phyloP scores from a whole-genome alignment of 1,140 invertebrate species.

The Drosophila melanica region DNA sequence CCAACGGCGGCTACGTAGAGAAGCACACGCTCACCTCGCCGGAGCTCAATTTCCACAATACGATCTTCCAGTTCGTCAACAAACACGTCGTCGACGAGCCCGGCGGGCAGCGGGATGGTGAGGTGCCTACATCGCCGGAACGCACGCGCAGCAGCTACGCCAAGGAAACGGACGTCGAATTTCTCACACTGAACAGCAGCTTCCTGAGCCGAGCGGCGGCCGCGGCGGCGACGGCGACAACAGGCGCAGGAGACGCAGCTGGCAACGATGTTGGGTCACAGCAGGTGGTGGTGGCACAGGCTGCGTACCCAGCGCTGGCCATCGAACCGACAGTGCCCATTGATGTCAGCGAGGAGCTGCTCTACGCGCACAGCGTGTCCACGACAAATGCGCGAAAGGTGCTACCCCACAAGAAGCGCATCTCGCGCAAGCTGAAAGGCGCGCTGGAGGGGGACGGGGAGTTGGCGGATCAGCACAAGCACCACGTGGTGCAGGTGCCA shows the following conservation, averaged over 20 bases:
- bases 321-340: slow-evolving; percentile 72
- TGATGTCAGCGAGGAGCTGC: slow-evolving; percentile 59
- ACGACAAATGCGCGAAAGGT: slow-evolving; percentile 69
- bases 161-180: slow-evolving; percentile 41
- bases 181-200: slow-evolving; percentile 41
- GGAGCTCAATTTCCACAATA: slow-evolving; percentile 70
- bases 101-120: background rate
- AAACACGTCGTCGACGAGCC: slow-evolving; percentile 53
- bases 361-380: slow-evolving; percentile 47
- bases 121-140: slow-evolving; percentile 11
- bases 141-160: slow-evolving; percentile 3
- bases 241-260: background rate
- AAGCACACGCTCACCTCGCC: slow-evolving; percentile 55
- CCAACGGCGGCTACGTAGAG: slow-evolving; percentile 26
- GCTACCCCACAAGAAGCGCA: slow-evolving; percentile 86
- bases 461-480: slow-evolving; percentile 49
- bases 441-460: slow-evolving; percentile 64
- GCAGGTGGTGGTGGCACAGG: slow-evolving; percentile 27
- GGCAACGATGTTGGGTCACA: slow-evolving; percentile 35
- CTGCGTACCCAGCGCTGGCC: slow-evolving; percentile 55
- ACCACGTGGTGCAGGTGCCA: slow-evolving; percentile 42
- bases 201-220: slow-evolving; percentile 12
- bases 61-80: slow-evolving; percentile 73
- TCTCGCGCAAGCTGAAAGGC: slow-evolving; percentile 85
- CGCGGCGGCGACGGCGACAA: background rate